Base-by-base conservation (phyloP, 2,113 vertebrate genomes). In the Pogonocichla stellata region DNA sequence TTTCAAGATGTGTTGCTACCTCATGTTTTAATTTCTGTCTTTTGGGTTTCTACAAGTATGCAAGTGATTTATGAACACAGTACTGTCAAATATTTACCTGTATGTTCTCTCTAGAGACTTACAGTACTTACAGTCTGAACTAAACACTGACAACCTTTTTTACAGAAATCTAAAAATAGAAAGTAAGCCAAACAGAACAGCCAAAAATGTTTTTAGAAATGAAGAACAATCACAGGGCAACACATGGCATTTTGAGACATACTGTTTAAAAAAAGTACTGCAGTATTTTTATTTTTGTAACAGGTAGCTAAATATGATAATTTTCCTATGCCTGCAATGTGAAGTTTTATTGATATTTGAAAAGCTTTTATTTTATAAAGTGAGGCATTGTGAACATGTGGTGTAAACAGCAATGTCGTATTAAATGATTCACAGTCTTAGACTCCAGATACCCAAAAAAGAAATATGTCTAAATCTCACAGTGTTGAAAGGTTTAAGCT, bases 381-480 rank as follows among this genome's bases (percentile, higher is more conserved):
- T 54, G 14, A 58, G 17, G 4, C 20, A 26, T 36, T 89, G 64
- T 89, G 57, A 85, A 47, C 33, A 34, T 64, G 29, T 83, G 42
- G 48, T 80, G 5, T 38, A 77, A 80, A 43, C 66, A 75, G 62
- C 19, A 40, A 22, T 67, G 48, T 25, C 9, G 4, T 81, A 42
- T 91, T 93, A 80, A 91, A 42, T 86, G 14, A 88, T 88, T 75
- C 40, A 72, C 19, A 77, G 29, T 8, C 19, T 40, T 90, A 38
- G 38, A 57, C 5, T 71, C 51, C 17, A 80, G 47, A 50, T 91
- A 43, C 29, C 11, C 56, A 38, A 60, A 90, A 53, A 34, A 47
- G 79, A 95, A 80, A 69, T 66, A 64, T 47, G 12, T 96, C 97
- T 93, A 88, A 86, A 91, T 71, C 66, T 96, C 85, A 80, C 40